Evolutionary conservation across 2,888 invertebrate genomes (phyloP), one percentile per base, ranked within the genome.

Genomic region (Craniophora ligustri): DNA sequence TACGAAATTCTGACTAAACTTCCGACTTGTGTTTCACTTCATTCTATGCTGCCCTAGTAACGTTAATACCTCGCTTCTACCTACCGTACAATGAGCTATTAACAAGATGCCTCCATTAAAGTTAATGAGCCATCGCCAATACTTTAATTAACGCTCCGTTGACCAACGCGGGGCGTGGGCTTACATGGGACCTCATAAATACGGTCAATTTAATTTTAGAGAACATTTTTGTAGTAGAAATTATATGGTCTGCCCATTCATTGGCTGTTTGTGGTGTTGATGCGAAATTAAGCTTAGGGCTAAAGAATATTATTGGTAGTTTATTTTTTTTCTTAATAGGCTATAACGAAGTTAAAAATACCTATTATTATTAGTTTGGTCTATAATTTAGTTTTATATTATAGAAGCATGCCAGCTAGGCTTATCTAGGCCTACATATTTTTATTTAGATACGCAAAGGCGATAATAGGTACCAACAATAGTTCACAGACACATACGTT

Each of bases 101-200:
- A 44, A 51, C 34, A 42, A 40, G 19, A 28, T 15, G 45, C 26
- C 44, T n/a, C 19, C 50, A 49, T 61, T 48, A 51, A 53, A 54
- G 11, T 58, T 53, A 47, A 53, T 39, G 49, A 41, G 14, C 36
- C 53, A 41, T 47, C 18, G 28, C 34, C 36, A 32, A 26, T 38
- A 53, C 54, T 40, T 53, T 60, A 47, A 47, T 60, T 57, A 50
- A 57, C 57, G 60, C 62, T 58, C 54, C 57, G 40, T 44, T 41
- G 49, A 45, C 46, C 48, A 14, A 21, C 23, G 13, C n/a, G 15
- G 39, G 44, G 15, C n/a, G 13, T n/a, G 14, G 39, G 39, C 19
- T 36, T 23, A 16, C 19, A 21, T n/a, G 13, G 31, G 31, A 23
- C 26, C 18, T 45, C 19, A 26, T 23, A 16, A 39, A 32, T 34